phyloP scores from a whole-genome alignment of 2,888 invertebrate genomes.

The Ornithoptera alexandrae region DNA sequence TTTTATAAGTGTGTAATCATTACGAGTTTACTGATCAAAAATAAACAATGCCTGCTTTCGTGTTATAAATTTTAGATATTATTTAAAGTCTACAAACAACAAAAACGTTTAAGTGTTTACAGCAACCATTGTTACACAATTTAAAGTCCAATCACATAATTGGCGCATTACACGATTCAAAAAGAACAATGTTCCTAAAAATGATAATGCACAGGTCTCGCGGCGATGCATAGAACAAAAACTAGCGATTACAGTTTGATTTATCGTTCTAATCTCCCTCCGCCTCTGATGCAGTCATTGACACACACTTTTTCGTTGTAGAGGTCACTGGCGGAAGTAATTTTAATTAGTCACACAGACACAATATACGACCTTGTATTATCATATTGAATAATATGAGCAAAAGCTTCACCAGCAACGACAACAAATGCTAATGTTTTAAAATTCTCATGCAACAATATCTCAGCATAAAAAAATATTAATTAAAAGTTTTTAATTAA shows the following conservation, averaged over 20 bases:
- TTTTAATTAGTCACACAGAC: constrained; percentile 25
- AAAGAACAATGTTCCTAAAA: constrained; percentile 23
- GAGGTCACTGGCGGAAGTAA: constrained; percentile 40
- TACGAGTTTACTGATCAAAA: no score
- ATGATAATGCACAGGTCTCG: neutral
- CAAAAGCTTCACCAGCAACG: neutral
- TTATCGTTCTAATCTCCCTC: constrained; percentile 18
- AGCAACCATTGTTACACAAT: constrained; percentile 17
- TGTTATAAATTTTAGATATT: neutral
- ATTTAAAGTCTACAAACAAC: neutral
- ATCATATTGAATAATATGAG: constrained; percentile 7
- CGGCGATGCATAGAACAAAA: constrained; percentile 10
- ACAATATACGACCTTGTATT: constrained; percentile 16
- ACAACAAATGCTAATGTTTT: neutral
- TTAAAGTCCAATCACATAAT: constrained; percentile 20
- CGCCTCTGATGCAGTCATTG: constrained; percentile 31
- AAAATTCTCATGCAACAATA: no score
- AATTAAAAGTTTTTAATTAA: no score
- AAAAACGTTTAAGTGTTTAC: constrained; percentile 11
- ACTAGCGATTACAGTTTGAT: constrained; percentile 10
- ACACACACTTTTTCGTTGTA: constrained; percentile 35
- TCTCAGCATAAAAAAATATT: no score
- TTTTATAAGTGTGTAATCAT: no score
- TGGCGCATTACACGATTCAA: constrained; percentile 18
- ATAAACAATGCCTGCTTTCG: no score